Evolutionary conservation across 1,140 invertebrate species (phyloP), one percentile per base, ranked within the genome.

Genomic region (Euglossa dilemma): DNA sequence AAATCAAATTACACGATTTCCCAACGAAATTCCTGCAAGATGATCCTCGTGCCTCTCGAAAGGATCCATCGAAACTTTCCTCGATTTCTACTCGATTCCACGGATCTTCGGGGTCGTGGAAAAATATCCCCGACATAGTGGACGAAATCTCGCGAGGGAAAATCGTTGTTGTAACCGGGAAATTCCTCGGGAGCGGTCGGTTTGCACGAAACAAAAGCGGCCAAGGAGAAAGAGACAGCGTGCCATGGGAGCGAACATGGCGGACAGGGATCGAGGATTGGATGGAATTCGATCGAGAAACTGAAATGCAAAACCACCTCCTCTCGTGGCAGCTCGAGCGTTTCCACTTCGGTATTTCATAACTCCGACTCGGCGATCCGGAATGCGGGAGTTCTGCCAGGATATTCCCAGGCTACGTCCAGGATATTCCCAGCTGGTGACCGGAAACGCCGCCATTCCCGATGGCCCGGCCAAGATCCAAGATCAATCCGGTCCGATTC

Each of bases 221-320:
- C 45, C n/a, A 50, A 20, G 20, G 52, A 28, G 8, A 45, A 43
- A 36, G 25, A 64, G 72, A 64, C 18, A 23, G 57, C 20, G 59
- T 23, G 20, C 25, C 16, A 45, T 14, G 43, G 66, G 56, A 28
- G 66, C 66, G 7, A 52, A 36, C 50, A 43, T n/a, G 28, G 23
- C n/a, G 70, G 28, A 45, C 11, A 36, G 43, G 56, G 69, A 56
- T 20, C 28, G 66, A 52, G 59, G 64, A 82, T n/a, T 64, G 45
- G 73, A 74, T 77, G 71, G 81, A 81, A 87, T 78, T 84, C 69
- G 80, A 84, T 86, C 78, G 78, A 83, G 72, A 71, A 83, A 87
- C 80, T 90, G 80, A 70, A 85, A 90, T 90, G 85, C 87, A 89
- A 90, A 89, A 87, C 77, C 90, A 90, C 90, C 90, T 91, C 90